Evolutionary conservation across 1,140 invertebrate genomes (phyloP), one percentile per base, ranked within the genome.

Genomic region (Plodia interpunctella): DNA sequence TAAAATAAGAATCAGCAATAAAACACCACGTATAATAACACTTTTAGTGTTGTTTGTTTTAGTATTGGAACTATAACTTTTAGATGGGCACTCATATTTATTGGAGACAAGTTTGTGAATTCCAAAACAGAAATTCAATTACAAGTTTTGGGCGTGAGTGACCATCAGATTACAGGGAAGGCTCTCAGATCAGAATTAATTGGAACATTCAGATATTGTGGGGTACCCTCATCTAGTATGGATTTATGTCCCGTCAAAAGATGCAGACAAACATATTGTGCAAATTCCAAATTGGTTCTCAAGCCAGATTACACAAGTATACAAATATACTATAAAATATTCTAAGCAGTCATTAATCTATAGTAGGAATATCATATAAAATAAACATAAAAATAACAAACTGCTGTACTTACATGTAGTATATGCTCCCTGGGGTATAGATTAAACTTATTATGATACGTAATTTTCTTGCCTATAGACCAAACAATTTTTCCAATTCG

Each of bases 101-200:
- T 44, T 44, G 10, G n/a, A 44, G 65, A 49, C 63, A 74, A 81
- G 74, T 80, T 77, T 65, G 65, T 76, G 75, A 81, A 78, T 82
- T 84, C 69, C 68, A 68, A 70, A 83, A 80, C 78, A 72, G 72
- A 83, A 86, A 87, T 88, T 87, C 83, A 88, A 87, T 87, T 88
- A 88, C 73, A 87, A 88, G 83, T 86, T 88, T 84, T 72, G 77
- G 76, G 83, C 78, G 76, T 83, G 78, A 86, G 78, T 88, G 83
- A 88, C 86, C 86, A 87, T 87, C 86, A 86, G 84, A 88, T 87
- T 88, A 87, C 79, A 73, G 83, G 75, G 62, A 65, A 72, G 80
- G 73, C 64, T 76, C 80, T 72, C 72, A 79, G 78, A 87, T 86
- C 73, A 74, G 82, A 86, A 86, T 88, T 88, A 87, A 87, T 87